A percentile compares a stretch with the other conserved stretches of the same genome.
phyloP scores from a whole-genome alignment of 2,113 vertebrate genomes.

The Epinephelus cyanopodus region DNA sequence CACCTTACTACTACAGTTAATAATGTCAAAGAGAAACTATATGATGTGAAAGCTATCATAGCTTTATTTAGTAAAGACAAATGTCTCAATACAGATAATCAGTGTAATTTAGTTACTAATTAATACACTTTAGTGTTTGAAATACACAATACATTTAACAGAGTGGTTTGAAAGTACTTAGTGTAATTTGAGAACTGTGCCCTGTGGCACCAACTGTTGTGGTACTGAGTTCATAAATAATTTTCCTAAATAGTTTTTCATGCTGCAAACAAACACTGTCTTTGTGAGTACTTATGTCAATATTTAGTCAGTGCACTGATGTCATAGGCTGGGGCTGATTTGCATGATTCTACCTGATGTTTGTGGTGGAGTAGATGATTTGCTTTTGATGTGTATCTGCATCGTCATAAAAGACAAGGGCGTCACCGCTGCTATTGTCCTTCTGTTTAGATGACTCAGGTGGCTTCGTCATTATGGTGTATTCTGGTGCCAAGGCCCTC shows the following conservation, averaged over 20 bases:
- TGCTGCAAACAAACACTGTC: slow-evolving; percentile 1
- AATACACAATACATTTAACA: background rate
- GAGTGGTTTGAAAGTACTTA: background rate
- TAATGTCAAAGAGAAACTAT: background rate
- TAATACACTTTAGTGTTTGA: background rate
- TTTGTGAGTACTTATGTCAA: slow-evolving; percentile 26
- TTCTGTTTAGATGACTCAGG: slow-evolving; percentile 34
- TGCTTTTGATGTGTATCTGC: slow-evolving; percentile 28
- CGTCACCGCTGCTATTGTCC: slow-evolving; percentile 32
- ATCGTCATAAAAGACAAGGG: slow-evolving; percentile 42
- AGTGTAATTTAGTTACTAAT: background rate
- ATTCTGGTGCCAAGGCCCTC: slow-evolving; percentile 11
- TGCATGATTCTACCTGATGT: slow-evolving; percentile 24
- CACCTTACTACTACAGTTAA: background rate
- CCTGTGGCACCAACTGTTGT: background rate
- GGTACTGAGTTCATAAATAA: background rate
- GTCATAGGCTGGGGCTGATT: slow-evolving; percentile 14
- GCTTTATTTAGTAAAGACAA: background rate
- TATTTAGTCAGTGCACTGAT: slow-evolving; percentile 25
- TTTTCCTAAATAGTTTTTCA: background rate
- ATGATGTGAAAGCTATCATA: background rate
- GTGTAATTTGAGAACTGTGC: background rate
- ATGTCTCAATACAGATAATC: background rate
- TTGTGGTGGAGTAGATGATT: slow-evolving; percentile 21
- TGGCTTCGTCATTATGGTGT: slow-evolving; percentile 1